Conservation (phyloP, 2,888 invertebrate genomes). For the Ephialtes manifestator region DNA sequence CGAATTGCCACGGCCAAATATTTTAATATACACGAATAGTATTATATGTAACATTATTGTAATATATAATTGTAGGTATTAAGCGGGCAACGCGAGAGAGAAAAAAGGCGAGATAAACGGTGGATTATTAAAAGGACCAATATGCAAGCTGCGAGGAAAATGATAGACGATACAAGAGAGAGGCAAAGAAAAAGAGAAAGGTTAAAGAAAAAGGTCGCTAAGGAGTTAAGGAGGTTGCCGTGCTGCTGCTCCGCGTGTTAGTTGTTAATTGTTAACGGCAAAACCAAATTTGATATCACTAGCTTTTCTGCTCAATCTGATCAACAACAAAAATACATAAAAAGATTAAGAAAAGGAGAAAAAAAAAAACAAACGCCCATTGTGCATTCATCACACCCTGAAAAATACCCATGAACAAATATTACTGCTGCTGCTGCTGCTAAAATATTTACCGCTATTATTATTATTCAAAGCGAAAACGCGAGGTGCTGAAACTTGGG, state of each 20-base stretch:
- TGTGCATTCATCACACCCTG: no score
- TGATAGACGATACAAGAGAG: slow-evolving; percentile 10
- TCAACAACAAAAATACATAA: slow-evolving; percentile 59
- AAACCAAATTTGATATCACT: slow-evolving; percentile 76
- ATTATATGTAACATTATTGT: slow-evolving; percentile 86
- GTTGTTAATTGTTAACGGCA: slow-evolving; percentile 73
- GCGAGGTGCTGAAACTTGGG: slow-evolving; percentile 15
- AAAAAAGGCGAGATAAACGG: slow-evolving; percentile 25
- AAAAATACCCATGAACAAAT: no score
- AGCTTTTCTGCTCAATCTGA: slow-evolving; percentile 77
- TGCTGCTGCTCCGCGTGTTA: slow-evolving; percentile 68
- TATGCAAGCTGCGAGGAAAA: slow-evolving; percentile 71
- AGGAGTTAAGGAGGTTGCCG: no score
- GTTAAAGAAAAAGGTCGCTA: slow-evolving; percentile 13
- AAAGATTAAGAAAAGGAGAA: not conserved
- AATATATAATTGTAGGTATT: slow-evolving; percentile 83
- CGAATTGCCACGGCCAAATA: slow-evolving; percentile 78
- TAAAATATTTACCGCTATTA: slow-evolving; percentile 27
- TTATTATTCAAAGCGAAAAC: not conserved
- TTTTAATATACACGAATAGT: slow-evolving; percentile 85
- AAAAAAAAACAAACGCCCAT: no score
- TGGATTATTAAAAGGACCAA: slow-evolving; percentile 72
- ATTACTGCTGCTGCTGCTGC: not conserved
- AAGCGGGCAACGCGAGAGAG: slow-evolving; percentile 75
- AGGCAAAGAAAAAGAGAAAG: slow-evolving; percentile 28